Base-by-base conservation (phyloP, 2,113 vertebrate species). In the Erpornis zantholeuca region DNA sequence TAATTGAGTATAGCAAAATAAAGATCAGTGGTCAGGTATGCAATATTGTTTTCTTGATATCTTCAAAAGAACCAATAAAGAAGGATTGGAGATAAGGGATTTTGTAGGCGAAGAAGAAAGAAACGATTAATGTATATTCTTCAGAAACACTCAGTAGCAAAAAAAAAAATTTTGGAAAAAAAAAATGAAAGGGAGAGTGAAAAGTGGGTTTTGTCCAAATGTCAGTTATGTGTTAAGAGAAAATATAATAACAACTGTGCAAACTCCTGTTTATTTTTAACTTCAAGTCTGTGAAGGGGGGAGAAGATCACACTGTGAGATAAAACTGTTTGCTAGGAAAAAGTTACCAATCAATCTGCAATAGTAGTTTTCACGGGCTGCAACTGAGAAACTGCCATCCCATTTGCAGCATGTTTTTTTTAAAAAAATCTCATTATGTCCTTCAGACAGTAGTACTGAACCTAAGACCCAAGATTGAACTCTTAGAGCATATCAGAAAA, bases 291-390 rank as follows among this genome's bases (percentile, higher is more conserved):
- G 17, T 64, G 28, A 86, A 86, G 12, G 4, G 27, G 20, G 23
- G 5, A 92, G 70, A 88, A 88, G 52, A 75, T 92, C 86, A 73
- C 59, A 38, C 66, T 88, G 70, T 52, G 78, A 25, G 16, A 83
- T 82, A 88, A 85, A 96, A 82, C 11, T 56, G 21, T 40, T 45
- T 82, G 27, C 50, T 61, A 72, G 35, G 31, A 78, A 81, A 59
- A 95, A 90, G 82, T 77, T 91, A 88, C 49, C 42, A 90, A 83
- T 91, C 92, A 76, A 95, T 96, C 60, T 93, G 36, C 69, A 96
- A 44, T 95, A 93, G 90, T 81, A 91, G 33, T 81, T 96, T 83
- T 70, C 76, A 71, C 11, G 45, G 84, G 70, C 56, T 90, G 49
- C 89, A 95, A 56, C 85, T 71, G 89, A 90, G 82, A 94, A 91